Percentiles rank a stretch among this genome's conserved stretches.
phyloP scores from a whole-genome alignment of 2,888 invertebrate genomes.

The Drosophila mulleri region DNA sequence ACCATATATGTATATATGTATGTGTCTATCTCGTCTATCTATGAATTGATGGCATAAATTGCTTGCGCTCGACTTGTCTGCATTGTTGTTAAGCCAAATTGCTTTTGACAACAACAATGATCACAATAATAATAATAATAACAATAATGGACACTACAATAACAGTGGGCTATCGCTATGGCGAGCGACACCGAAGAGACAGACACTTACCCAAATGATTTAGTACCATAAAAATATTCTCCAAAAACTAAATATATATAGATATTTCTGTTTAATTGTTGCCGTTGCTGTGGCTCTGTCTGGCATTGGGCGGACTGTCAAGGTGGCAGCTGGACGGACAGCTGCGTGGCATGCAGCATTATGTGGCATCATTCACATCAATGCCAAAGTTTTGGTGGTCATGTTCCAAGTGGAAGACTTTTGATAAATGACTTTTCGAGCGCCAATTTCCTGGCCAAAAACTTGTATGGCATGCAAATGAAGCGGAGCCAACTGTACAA shows the following conservation, averaged over 20 bases:
- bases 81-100: slow-evolving; percentile 75
- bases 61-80: slow-evolving; percentile 60
- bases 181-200: slow-evolving; percentile 33
- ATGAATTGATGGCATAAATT: slow-evolving; percentile 56
- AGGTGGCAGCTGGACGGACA: slow-evolving; percentile 13
- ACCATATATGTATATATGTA: not conserved
- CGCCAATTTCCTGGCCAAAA: slow-evolving; percentile 59
- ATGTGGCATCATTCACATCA: slow-evolving; percentile 49
- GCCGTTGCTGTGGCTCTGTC: not conserved
- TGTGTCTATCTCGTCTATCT: slow-evolving; percentile 20
- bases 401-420: slow-evolving; percentile 40
- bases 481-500: slow-evolving; percentile 3
- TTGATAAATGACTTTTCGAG: slow-evolving; percentile 65
- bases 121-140: slow-evolving; percentile 11
- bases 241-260: slow-evolving; percentile 12
- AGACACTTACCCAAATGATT: slow-evolving; percentile 60
- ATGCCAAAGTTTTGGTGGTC: slow-evolving; percentile 26
- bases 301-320: slow-evolving; percentile 18
- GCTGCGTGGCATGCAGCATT: slow-evolving; percentile 17
- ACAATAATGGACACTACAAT: slow-evolving; percentile 28
- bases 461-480: slow-evolving; percentile 26
- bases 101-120: slow-evolving; percentile 56
- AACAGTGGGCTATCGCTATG: slow-evolving; percentile 31
- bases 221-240: slow-evolving; percentile 40
- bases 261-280: slow-evolving; percentile 36